Evolutionary conservation across 2,113 vertebrate species (phyloP).

Genomic region (Rhineura floridana): DNA sequence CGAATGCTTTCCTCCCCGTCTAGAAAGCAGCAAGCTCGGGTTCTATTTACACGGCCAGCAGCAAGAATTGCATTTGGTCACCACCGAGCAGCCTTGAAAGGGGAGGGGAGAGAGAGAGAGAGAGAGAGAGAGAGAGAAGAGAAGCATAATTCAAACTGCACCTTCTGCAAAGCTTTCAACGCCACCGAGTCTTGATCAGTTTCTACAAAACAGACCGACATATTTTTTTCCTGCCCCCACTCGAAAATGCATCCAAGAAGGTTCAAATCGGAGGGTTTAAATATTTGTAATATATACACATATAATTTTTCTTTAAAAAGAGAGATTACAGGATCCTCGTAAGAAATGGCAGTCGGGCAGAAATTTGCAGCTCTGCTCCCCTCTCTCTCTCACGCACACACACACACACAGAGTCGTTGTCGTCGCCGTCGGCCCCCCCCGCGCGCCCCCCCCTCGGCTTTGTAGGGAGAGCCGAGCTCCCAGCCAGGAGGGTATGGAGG

Average conservation of each 20-base stretch:
- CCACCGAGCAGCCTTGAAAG: slow-evolving; percentile 71
- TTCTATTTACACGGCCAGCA: slow-evolving; percentile 71
- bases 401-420: background rate
- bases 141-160: slow-evolving; percentile 80
- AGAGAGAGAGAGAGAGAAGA: background rate
- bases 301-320: slow-evolving; percentile 15
- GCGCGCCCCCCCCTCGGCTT: slow-evolving; percentile 37
- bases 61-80: slow-evolving; percentile 70
- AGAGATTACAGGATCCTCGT: slow-evolving; percentile 48
- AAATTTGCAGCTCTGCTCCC: slow-evolving; percentile 25
- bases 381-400: background rate
- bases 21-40: slow-evolving; percentile 61
- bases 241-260: slow-evolving; percentile 18
- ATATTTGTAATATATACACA: background rate
- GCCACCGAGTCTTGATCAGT: slow-evolving; percentile 70
- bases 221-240: slow-evolving; percentile 59
- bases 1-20: background rate
- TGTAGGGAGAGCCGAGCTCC: slow-evolving; percentile 66
- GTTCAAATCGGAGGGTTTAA: background rate
- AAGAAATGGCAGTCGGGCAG: slow-evolving; percentile 63
- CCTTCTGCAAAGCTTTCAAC: slow-evolving; percentile 74
- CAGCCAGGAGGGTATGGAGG: slow-evolving; percentile 54
- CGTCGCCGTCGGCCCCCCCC: background rate
- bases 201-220: slow-evolving; percentile 75
- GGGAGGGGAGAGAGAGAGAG: background rate